phyloP scores from a whole-genome alignment of 2,113 vertebrate genomes.

The Sigmodon hispidus region DNA sequence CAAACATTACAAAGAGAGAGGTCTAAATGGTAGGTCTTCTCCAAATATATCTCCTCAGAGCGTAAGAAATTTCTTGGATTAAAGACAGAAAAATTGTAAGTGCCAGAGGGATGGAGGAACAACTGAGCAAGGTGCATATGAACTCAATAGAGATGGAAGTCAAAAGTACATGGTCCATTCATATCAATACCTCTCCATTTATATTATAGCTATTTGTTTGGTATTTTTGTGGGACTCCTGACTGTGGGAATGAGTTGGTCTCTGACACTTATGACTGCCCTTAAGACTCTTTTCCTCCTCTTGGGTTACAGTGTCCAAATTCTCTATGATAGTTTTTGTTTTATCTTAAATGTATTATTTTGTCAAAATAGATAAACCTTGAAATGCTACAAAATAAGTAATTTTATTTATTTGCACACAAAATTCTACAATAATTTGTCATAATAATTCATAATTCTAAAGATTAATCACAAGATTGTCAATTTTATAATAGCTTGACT shows the following conservation, averaged over 20 bases:
- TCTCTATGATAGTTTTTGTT: neutral
- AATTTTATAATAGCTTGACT: neutral
- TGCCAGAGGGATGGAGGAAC: neutral
- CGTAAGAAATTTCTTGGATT: neutral
- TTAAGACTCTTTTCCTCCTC: neutral
- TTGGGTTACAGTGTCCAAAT: neutral
- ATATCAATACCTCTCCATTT: no score
- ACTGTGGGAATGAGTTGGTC: neutral
- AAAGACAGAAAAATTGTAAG: neutral
- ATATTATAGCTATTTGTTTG: neutral
- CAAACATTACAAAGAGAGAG: neutral
- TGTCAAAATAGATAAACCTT: neutral
- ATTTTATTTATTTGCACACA: no score
- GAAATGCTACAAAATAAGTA: neutral
- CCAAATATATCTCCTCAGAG: neutral
- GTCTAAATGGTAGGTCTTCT: neutral
- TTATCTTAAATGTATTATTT: neutral
- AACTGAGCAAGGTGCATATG: no score
- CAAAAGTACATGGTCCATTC: fast-evolving
- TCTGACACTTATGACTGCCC: neutral
- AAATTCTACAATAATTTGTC: neutral
- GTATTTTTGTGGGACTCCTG: neutral
- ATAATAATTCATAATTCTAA: neutral
- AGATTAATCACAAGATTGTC: neutral
- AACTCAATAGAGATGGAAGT: neutral